Base-by-base conservation (phyloP, 2,797 vertebrate genomes). In the Bradypus variegatus region DNA sequence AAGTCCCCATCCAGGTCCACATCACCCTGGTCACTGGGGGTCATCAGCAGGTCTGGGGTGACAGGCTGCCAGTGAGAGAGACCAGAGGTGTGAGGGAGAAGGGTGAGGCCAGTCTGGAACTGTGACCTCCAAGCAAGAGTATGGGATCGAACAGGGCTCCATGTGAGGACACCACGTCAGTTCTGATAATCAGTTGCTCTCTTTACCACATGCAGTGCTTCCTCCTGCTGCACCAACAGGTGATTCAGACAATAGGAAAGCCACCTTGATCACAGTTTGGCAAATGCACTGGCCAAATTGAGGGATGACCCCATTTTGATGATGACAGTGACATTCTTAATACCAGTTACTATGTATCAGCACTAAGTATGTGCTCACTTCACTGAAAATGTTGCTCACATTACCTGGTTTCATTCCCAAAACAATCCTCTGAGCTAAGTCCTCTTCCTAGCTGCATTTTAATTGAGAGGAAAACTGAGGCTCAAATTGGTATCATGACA, bases 11-110 rank as follows among this genome's bases (percentile, higher is more conserved):
- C 97, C 94, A 98, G 86, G 53, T 98, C 98, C 15, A 97, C 97
- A 87, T 97, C 97, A 0, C 97, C 97, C 92, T 97, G 97, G 94
- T 98, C 98, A 88, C 97, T 98, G 93, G 98, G 98, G 67, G 97
- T 98, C 95, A 98, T 97, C 96, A 98, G 95, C 73, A 98, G 97
- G 77, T 98, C 98, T 83, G 98, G 97, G 0, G 96, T 97, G 87
- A 97, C 76, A 0, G 97, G 97, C 98, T 98, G 88, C 31, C 48
- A 72, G 82, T 0, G 0, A 93, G 83, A 94, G 88, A 90, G 75
- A 88, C 1, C 21, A 78, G 80, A 82, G 29, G 16, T 36, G 21
- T 8, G 36, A 60, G 48, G 50, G 55, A 73, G 87, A 84, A 89
- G 72, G 62, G 6, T 50, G 58, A 95, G 60, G 70, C 55, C 60